Conservation (phyloP, 2,888 invertebrate genomes). For the Macrosiphum euphorbiae region DNA sequence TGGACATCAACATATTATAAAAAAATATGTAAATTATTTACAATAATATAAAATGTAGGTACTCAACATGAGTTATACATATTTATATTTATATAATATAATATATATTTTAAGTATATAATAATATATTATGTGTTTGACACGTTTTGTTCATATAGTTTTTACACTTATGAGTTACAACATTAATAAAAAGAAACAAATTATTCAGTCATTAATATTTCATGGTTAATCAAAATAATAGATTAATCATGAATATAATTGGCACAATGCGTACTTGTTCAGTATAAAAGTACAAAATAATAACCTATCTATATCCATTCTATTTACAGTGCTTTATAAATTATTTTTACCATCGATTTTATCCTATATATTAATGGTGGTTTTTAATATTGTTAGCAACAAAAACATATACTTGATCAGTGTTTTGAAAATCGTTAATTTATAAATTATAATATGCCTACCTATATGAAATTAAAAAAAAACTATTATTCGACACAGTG, state of each 20-base stretch:
- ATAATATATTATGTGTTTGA: neutral
- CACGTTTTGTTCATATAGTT: conserved; percentile 42
- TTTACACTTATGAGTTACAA: conserved; percentile 34
- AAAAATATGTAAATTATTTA: conserved; percentile 44
- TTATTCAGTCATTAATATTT: conserved; percentile 56
- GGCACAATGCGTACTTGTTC: conserved; percentile 17
- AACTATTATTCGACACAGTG: neutral
- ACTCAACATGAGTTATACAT: conserved; percentile 60
- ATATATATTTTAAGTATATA: conserved; percentile 34
- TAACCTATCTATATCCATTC: neutral
- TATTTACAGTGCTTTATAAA: conserved; percentile 6
- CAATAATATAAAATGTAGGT: conserved; percentile 27
- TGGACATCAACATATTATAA: conserved; percentile 36
- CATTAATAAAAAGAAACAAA: conserved; percentile 42
- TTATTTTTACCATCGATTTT: neutral
- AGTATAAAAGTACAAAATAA: conserved; percentile 26
- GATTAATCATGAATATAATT: conserved; percentile 39
- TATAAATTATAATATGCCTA: neutral
- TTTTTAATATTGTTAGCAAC: conserved; percentile 36
- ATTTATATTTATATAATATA: neutral
- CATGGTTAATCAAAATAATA: conserved; percentile 44
- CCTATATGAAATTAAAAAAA: neutral
- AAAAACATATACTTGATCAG: neutral
- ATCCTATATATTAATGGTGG: neutral
- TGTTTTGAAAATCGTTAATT: neutral